A percentile compares a stretch with the other conserved stretches of the same genome.
Evolutionary conservation across 2,888 invertebrate genomes (phyloP).

Genomic region (Pantelozetes paolii): DNA sequence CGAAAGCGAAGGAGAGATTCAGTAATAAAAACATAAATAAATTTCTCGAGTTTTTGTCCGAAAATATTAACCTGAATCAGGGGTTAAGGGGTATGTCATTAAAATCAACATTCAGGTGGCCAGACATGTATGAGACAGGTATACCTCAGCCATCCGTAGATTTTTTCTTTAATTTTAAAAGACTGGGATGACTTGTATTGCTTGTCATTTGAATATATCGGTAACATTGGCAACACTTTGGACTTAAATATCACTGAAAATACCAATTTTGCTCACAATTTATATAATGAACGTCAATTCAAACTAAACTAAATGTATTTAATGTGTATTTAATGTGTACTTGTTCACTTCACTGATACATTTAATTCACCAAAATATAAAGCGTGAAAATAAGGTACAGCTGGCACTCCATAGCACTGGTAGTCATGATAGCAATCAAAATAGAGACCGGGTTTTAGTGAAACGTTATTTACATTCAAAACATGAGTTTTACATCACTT

Average conservation of each 20-base stretch:
- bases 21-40: constrained; percentile 84
- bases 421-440: too few relatives aligned
- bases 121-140: too few relatives aligned
- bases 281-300: not conserved
- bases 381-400: constrained; percentile 6
- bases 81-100: too few relatives aligned
- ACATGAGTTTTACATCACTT: too few relatives aligned
- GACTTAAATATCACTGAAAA: not conserved
- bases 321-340: too few relatives aligned
- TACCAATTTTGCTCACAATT: not conserved
- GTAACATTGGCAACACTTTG: constrained; percentile 51
- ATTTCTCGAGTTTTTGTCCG: constrained; percentile 88
- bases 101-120: too few relatives aligned
- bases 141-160: constrained; percentile 54
- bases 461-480: too few relatives aligned
- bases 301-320: too few relatives aligned
- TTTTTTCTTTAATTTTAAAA: constrained; percentile 51
- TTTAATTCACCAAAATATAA: not conserved
- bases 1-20: constrained; percentile 93
- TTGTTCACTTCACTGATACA: too few relatives aligned
- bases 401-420: too few relatives aligned
- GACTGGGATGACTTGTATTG: constrained; percentile 50
- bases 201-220: constrained; percentile 53
- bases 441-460: too few relatives aligned
- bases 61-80: constrained; percentile 68